Percentiles rank a stretch among this genome's conserved stretches.
phyloP scores from a whole-genome alignment of 2,888 invertebrate species.

The Cantharis rustica region DNA sequence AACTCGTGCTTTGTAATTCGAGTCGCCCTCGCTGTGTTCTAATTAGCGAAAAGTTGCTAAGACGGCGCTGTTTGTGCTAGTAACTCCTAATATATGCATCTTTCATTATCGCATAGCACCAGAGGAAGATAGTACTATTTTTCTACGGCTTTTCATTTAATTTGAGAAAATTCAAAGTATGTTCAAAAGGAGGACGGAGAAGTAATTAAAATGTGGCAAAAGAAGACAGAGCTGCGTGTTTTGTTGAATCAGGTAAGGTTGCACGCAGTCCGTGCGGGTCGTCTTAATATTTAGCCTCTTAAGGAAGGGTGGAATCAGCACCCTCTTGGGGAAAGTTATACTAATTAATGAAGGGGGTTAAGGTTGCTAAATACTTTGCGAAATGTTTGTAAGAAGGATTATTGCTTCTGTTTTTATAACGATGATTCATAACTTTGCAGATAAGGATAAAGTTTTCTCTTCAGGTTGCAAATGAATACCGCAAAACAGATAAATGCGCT shows the following conservation, averaged over 20 bases:
- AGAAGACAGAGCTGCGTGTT: conserved; percentile 29
- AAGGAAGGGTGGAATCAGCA: conserved; percentile 35
- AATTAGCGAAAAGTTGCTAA: conserved; percentile 38
- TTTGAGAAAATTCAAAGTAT: conserved; percentile 3
- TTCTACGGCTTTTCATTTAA: conserved; percentile 2
- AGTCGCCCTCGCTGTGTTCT: conserved; percentile 36
- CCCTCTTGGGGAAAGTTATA: conserved; percentile 56
- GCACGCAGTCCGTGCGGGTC: conserved; percentile 37
- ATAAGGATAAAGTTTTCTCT: conserved; percentile 6
- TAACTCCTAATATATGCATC: conserved; percentile 13
- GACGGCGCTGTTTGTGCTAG: conserved; percentile 28
- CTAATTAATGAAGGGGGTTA: conserved; percentile 58
- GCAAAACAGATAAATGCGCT: neutral
- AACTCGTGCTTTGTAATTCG: conserved; percentile 34
- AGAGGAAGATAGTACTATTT: conserved; percentile 3
- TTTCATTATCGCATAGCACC: conserved; percentile 5
- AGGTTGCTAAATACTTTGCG: conserved; percentile 54
- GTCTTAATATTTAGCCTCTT: conserved; percentile 38
- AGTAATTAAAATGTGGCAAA: conserved; percentile 21
- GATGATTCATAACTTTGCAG: conserved; percentile 29
- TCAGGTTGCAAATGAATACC: neutral
- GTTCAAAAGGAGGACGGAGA: neutral
- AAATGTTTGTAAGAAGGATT: conserved; percentile 50
- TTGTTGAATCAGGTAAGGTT: conserved; percentile 38
- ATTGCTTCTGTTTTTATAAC: conserved; percentile 35